phyloP scores from a whole-genome alignment of 2,888 invertebrate species.

The Andrena dorsata region DNA sequence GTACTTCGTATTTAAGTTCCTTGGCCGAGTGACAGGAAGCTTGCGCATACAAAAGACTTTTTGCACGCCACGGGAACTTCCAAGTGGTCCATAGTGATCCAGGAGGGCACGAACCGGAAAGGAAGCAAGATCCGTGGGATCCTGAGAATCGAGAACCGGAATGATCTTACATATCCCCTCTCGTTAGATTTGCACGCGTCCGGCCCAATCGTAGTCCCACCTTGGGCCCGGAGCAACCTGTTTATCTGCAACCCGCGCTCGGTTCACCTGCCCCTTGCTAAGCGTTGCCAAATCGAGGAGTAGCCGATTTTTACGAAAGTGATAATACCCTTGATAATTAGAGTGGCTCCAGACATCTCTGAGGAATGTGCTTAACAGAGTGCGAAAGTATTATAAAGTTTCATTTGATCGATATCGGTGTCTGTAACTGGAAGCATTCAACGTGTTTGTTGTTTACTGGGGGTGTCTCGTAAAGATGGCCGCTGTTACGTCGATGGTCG shows the following conservation, averaged over 20 bases:
- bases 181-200: slow-evolving; percentile 60
- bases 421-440: not conserved
- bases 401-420: not conserved
- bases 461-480: slow-evolving; percentile 58
- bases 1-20: not conserved
- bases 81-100: slow-evolving; percentile 33
- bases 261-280: slow-evolving; percentile 53
- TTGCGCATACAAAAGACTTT: slow-evolving; percentile 51
- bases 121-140: slow-evolving; percentile 64
- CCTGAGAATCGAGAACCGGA: slow-evolving; percentile 58
- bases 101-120: slow-evolving; percentile 45
- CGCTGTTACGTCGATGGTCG: slow-evolving; percentile 39
- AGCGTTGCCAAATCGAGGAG: slow-evolving; percentile 15
- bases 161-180: slow-evolving; percentile 63
- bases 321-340: not conserved
- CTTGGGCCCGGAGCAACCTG: slow-evolving; percentile 53
- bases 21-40: slow-evolving; percentile 1
- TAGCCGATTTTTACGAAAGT: not conserved
- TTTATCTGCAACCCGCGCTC: slow-evolving; percentile 57
- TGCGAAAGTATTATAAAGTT: not conserved
- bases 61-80: slow-evolving; percentile 32
- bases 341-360: not conserved
- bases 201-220: slow-evolving; percentile 31
- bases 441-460: slow-evolving; percentile 22
- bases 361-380: not conserved